Conservation (phyloP, 2,797 vertebrate species). For the Hydrolagus colliei region DNA sequence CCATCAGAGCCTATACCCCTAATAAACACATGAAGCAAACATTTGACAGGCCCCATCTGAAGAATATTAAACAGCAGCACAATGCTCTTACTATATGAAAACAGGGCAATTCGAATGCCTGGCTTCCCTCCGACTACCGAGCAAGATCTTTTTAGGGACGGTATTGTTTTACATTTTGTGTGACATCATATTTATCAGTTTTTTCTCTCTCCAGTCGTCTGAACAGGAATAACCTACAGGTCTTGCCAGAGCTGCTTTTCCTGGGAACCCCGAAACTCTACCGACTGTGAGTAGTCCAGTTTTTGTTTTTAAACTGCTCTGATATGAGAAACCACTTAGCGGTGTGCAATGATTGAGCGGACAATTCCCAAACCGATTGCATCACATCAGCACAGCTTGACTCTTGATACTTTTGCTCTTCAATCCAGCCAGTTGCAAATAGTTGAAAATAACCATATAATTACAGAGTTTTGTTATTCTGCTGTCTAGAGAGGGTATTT, state of each 20-base stretch:
- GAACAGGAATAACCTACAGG: constrained; percentile 94
- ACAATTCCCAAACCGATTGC: constrained; percentile 6
- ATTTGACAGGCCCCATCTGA: constrained; percentile 29
- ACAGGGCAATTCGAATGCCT: not conserved
- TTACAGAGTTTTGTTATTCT: constrained; percentile 8
- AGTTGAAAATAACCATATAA: not conserved
- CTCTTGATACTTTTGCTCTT: not conserved
- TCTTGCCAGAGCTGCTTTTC: constrained; percentile 93
- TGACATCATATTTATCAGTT: not conserved
- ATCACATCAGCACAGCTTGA: constrained; percentile 11
- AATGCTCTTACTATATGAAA: constrained; percentile 25
- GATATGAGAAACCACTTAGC: constrained; percentile 10
- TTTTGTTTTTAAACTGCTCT: constrained; percentile 30
- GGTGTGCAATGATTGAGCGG: not conserved
- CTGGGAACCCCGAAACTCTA: constrained; percentile 87
- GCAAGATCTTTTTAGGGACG: constrained; percentile 14
- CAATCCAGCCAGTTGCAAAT: not conserved
- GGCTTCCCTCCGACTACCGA: not conserved
- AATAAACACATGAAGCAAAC: constrained; percentile 24
- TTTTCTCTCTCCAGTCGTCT: constrained; percentile 73
- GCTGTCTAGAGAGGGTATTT: not conserved
- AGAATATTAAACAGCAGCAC: constrained; percentile 12
- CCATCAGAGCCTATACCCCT: constrained; percentile 1
- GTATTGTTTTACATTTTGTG: not conserved
- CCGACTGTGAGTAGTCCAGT: constrained; percentile 82